A percentile compares a stretch with the other conserved stretches of the same genome.
Evolutionary conservation across 1,140 invertebrate species (phyloP).

Genomic region (Drosophila eugracilis): DNA sequence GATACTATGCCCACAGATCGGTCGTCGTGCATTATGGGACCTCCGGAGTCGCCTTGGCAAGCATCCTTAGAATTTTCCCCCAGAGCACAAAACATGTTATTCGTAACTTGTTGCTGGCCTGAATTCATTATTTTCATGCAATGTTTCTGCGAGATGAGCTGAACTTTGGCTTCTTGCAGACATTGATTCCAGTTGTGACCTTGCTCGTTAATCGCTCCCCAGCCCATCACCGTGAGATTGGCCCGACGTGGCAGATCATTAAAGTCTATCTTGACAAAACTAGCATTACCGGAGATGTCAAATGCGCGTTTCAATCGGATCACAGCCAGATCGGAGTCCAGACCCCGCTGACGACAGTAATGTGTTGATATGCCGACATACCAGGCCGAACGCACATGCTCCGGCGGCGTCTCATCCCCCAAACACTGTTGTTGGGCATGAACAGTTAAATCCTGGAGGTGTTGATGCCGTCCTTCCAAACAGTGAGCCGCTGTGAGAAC

Average conservation of each 20-base stretch:
- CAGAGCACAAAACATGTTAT: constrained; percentile 85
- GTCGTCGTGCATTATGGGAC: constrained; percentile 36
- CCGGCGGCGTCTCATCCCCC: not conserved
- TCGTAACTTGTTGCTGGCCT: constrained; percentile 9
- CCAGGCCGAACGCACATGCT: constrained; percentile 36
- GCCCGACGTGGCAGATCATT: constrained; percentile 29
- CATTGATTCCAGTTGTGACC: constrained; percentile 30
- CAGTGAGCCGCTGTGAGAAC: constrained; percentile 76
- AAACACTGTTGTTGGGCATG: constrained; percentile 61
- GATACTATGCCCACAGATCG: constrained; percentile 85
- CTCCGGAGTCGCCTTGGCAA: constrained; percentile 67
- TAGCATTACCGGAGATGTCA: constrained; percentile 16
- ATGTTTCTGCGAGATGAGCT: not conserved
- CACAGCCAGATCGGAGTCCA: constrained; percentile 66
- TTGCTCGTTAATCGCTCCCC: constrained; percentile 31
- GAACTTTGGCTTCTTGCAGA: constrained; percentile 42
- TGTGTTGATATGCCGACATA: constrained; percentile 11
- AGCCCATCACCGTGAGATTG: constrained; percentile 57
- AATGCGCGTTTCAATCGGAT: constrained; percentile 46
- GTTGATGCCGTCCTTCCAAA: constrained; percentile 15
- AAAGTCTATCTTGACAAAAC: constrained; percentile 36
- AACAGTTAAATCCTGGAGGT: constrained; percentile 30
- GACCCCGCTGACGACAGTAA: constrained; percentile 3
- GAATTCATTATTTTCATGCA: constrained; percentile 13
- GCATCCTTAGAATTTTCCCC: constrained; percentile 54